These are phyloP conservation scores for Luidia sarsii DNA, from an alignment of 53 echinoderm and acorn worm genomes.

Conservation along the genomic window DNA sequence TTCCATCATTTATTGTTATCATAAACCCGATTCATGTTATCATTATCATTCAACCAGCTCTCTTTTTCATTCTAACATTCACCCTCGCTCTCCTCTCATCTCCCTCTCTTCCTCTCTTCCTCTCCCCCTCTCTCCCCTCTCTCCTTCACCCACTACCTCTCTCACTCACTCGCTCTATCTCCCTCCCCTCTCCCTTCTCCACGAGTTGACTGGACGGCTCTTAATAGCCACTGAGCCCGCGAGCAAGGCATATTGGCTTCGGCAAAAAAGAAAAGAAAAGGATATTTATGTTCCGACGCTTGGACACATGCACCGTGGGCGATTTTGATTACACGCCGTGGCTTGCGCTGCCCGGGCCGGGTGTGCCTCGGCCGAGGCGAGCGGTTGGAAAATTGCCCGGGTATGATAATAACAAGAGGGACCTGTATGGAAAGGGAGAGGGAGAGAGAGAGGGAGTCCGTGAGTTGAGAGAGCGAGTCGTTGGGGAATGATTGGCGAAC, in stretches of 20 bases:
- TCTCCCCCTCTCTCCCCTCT: too few species aligned
- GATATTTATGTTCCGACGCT: slow-evolving; percentile 56
- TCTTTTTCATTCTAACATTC: too few species aligned
- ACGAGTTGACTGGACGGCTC: slow-evolving; percentile 39
- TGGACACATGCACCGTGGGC: slow-evolving; percentile 52
- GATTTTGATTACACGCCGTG: slow-evolving; percentile 45
- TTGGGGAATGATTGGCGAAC: too few species aligned
- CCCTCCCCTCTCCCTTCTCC: background rate
- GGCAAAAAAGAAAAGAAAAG: slow-evolving; percentile 46
- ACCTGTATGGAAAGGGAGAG: background rate
- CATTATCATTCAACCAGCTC: too few species aligned
- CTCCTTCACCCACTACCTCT: slow-evolving; percentile 7
- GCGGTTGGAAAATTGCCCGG: background rate
- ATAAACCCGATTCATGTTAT: too few species aligned
- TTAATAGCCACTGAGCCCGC: slow-evolving; percentile 50
- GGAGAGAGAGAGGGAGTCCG: background rate
- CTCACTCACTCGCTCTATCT: slow-evolving; percentile 10
- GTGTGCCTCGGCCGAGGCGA: background rate
- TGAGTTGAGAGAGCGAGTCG: slow-evolving; percentile 30
- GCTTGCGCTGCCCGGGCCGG: background rate
- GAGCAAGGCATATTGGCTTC: background rate
- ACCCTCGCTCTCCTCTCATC: too few species aligned
- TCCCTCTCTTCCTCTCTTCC: too few species aligned
- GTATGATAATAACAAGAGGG: background rate
- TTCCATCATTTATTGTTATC: too few species aligned